phyloP scores from a whole-genome alignment of 2,888 invertebrate genomes.

The Plemyria rubiginata region DNA sequence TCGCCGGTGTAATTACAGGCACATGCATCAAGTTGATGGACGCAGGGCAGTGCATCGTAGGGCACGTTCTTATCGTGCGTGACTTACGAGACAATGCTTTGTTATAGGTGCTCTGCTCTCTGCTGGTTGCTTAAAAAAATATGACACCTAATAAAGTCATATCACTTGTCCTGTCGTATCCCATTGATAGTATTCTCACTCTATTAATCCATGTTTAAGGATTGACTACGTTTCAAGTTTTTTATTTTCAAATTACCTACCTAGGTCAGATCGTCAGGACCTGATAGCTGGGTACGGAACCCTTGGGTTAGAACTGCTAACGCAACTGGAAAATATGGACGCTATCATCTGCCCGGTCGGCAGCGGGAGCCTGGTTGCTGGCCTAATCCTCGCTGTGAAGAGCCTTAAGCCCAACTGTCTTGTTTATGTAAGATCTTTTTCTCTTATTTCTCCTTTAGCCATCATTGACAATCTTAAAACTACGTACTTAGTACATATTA shows the following conservation, averaged over 20 bases:
- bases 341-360: slow-evolving; percentile 63
- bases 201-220: background rate
- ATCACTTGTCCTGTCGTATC: too few species aligned
- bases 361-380: slow-evolving; percentile 57
- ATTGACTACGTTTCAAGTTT: background rate
- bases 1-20: too few species aligned
- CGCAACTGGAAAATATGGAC: slow-evolving; percentile 57
- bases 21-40: too few species aligned
- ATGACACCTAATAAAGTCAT: too few species aligned
- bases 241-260: slow-evolving; percentile 28
- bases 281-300: slow-evolving; percentile 63
- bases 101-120: too few species aligned
- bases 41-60: too few species aligned
- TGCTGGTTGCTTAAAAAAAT: too few species aligned
- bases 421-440: slow-evolving; percentile 49
- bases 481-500: too few species aligned
- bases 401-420: slow-evolving; percentile 59
- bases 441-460: background rate
- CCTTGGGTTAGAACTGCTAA: slow-evolving; percentile 57
- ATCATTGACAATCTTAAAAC: too few species aligned
- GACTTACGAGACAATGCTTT: too few species aligned
- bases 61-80: too few species aligned
- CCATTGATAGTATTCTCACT: too few species aligned
- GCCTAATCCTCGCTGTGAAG: slow-evolving; percentile 58
- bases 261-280: slow-evolving; percentile 56